A percentile compares a stretch with the other conserved stretches of the same genome.
These are phyloP conservation scores for Ammodytes marinus DNA, from an alignment of 2,113 vertebrate genomes.

Conservation along the genomic window DNA sequence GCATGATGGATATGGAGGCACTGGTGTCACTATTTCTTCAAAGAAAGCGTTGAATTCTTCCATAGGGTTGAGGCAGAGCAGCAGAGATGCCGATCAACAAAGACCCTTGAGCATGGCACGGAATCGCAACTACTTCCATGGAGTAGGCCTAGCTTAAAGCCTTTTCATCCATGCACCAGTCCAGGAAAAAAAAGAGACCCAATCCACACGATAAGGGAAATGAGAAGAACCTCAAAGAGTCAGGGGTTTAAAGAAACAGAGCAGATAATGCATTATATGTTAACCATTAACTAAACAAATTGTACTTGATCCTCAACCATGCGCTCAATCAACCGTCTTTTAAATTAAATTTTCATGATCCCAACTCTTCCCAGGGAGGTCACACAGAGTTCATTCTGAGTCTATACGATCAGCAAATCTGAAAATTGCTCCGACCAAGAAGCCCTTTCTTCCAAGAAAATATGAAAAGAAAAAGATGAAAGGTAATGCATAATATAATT, in stretches of 20 bases:
- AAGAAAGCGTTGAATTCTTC: constrained; percentile 38
- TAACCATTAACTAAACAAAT: not conserved
- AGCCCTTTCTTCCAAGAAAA: not conserved
- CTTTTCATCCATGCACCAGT: not conserved
- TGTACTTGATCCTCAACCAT: not conserved
- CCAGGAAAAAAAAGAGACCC: not conserved
- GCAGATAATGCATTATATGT: not conserved
- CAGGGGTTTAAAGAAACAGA: not conserved
- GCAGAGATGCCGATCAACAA: constrained; percentile 27
- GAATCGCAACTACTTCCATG: constrained; percentile 22
- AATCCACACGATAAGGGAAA: not conserved
- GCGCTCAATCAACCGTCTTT: not conserved
- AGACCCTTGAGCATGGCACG: constrained; percentile 27
- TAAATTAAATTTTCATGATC: not conserved
- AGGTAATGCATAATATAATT: not conserved
- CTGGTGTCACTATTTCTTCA: constrained; percentile 46
- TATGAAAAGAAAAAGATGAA: not conserved
- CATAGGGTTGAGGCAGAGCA: constrained; percentile 16
- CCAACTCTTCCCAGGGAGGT: not conserved
- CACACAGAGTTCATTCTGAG: not conserved
- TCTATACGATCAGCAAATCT: not conserved
- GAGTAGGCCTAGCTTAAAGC: not conserved
- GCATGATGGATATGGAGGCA: constrained; percentile 46
- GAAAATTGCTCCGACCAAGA: not conserved
- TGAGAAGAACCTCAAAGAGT: not conserved